A percentile compares a stretch with the other conserved stretches of the same genome.
These are phyloP conservation scores for Hemichromis elongatus DNA, from an alignment of 2,113 vertebrate genomes.

Conservation along the genomic window DNA sequence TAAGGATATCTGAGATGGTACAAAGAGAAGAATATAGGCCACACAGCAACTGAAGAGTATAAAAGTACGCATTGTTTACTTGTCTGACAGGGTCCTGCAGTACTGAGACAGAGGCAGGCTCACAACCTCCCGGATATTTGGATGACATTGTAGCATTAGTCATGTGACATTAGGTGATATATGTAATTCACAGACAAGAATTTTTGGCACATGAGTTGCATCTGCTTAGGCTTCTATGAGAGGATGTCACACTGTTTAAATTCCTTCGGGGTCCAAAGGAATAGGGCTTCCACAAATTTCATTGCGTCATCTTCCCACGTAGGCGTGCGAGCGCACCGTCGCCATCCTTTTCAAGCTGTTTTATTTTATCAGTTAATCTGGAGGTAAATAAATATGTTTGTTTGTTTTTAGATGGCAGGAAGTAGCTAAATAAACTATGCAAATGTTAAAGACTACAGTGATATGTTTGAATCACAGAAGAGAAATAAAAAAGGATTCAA, in stretches of 20 bases:
- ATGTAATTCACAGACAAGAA: not conserved
- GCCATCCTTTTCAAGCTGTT: not conserved
- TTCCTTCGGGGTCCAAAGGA: not conserved
- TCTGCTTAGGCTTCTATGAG: not conserved
- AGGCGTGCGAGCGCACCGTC: not conserved
- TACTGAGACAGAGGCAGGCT: not conserved
- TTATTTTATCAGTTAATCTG: not conserved
- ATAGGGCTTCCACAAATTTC: not conserved
- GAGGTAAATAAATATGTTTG: not conserved
- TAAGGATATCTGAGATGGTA: not conserved
- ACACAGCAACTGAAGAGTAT: not conserved
- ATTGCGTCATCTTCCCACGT: not conserved
- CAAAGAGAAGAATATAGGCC: not conserved
- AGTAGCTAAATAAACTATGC: not conserved
- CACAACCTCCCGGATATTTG: not conserved
- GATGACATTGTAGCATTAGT: not conserved
- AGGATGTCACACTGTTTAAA: not conserved
- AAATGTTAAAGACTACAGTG: not conserved
- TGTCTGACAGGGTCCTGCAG: not conserved
- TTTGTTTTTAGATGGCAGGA: not conserved
- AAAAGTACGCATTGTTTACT: not conserved
- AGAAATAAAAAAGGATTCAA: not conserved
- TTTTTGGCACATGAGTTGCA: not conserved
- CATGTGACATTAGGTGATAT: not conserved
- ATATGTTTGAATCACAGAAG: not conserved